Evolutionary conservation across 2,797 vertebrate species (phyloP).

Genomic region (Pristis pectinata): DNA sequence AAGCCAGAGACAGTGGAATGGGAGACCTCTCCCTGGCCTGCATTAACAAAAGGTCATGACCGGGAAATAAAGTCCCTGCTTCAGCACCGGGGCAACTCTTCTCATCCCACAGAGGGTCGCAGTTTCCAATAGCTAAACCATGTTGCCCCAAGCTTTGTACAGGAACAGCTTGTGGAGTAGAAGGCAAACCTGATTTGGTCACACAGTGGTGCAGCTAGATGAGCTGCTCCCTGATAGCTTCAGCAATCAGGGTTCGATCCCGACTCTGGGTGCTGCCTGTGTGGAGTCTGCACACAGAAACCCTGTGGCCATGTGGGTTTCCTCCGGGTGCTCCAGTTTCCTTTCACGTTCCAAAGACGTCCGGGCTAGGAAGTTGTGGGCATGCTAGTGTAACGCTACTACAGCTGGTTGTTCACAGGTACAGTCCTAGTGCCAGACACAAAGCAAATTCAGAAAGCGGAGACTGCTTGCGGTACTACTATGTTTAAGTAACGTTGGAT

Average conservation of each 20-base stretch:
- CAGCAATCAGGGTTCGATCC: too few species aligned
- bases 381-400: too few species aligned
- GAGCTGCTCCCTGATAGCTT: too few species aligned
- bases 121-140: not conserved
- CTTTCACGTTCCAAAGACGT: too few species aligned
- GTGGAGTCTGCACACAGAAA: too few species aligned
- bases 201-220: too few species aligned
- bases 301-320: too few species aligned
- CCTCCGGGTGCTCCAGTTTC: too few species aligned
- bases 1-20: not conserved
- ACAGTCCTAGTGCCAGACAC: not conserved
- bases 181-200: not conserved
- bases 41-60: not conserved
- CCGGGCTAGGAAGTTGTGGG: too few species aligned
- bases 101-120: not conserved
- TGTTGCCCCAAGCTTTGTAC: not conserved
- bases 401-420: not conserved
- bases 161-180: not conserved
- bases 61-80: not conserved
- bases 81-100: not conserved
- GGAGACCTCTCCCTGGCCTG: not conserved
- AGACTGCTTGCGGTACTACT: not conserved
- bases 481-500: too few species aligned
- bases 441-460: not conserved
- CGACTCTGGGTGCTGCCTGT: too few species aligned